Evolutionary conservation across 2,888 invertebrate genomes (phyloP).

Genomic region (Pseudeuparius sepicola): DNA sequence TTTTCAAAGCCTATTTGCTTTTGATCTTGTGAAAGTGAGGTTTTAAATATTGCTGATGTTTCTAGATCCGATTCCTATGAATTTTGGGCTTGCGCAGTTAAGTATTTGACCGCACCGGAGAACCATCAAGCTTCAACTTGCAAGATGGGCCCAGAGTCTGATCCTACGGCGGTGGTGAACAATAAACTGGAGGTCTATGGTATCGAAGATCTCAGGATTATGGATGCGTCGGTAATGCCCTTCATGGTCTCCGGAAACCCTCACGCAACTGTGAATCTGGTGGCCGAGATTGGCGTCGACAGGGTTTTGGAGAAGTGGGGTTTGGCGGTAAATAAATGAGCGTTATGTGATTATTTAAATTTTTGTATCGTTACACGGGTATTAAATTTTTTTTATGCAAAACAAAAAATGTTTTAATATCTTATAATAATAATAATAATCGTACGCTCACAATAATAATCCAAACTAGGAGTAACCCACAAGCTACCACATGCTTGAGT

Average conservation of each 20-base stretch:
- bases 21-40: too few species aligned
- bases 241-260: constrained; percentile 37
- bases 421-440: too few species aligned
- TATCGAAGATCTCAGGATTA: constrained; percentile 45
- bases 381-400: too few species aligned
- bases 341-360: too few species aligned
- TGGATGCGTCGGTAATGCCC: constrained; percentile 40
- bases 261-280: constrained; percentile 37
- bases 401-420: too few species aligned
- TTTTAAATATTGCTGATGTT: not conserved
- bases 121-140: constrained; percentile 77
- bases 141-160: constrained; percentile 66
- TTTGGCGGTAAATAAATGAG: too few species aligned
- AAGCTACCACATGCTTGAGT: too few species aligned
- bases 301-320: constrained; percentile 35
- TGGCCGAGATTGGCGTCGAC: constrained; percentile 37
- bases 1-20: too few species aligned
- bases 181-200: constrained; percentile 55
- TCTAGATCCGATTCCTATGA: constrained; percentile 47
- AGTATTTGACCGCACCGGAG: constrained; percentile 63
- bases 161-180: constrained; percentile 67
- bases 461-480: too few species aligned
- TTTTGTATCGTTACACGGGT: too few species aligned
- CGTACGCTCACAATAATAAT: too few species aligned
- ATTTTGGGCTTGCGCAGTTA: constrained; percentile 67